Evolutionary conservation across 2,888 invertebrate genomes (phyloP), one percentile per base, ranked within the genome.

Genomic region (Aethes cnicana): DNA sequence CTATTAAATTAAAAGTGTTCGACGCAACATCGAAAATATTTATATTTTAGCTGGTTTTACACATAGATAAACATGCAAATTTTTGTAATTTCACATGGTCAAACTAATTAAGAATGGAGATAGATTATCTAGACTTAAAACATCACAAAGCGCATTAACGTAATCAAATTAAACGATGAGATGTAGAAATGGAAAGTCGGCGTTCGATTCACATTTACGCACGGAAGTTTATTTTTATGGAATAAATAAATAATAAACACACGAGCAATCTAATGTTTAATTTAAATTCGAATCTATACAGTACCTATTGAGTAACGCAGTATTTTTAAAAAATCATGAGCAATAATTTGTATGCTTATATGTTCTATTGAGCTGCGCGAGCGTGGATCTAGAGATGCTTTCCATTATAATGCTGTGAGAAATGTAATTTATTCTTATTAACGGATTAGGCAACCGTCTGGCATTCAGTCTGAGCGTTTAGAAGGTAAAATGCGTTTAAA

Each of bases 381-480:
- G 17, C 4, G 5, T 14, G 12, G 2, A 8, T n/a, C n/a, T n/a
- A 8, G 5, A 37, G 14, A 6, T n/a, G n/a, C 32, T 32, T 32
- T n/a, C 7, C 11, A 28, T 28, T 30, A 47, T 30, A 28, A 4
- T 20, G 18, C 30, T 18, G 30, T 36, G 23, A 43, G 30, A 17
- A 30, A 25, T 23, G 36, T 43, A 50, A 43, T 43, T 28, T 39
- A 32, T 18, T 43, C 36, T 16, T 39, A 7, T 12, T 21, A 21
- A 23, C 9, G 16, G 12, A 39, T 39, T 39, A 39, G 25, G 16
- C 14, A 17, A 37, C 8, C 1, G 16, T 16, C 9, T n/a, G 16
- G 4, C 32, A 21, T 37, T 37, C 16, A 23, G 23, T 48, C 8
- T 18, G 20, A 32, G 8, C 9, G 14, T 8, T 41, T 48, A 25